Evolutionary conservation across 92 coral and sea anemone species (phyloP).

Genomic region (Nematostella vectensis): DNA sequence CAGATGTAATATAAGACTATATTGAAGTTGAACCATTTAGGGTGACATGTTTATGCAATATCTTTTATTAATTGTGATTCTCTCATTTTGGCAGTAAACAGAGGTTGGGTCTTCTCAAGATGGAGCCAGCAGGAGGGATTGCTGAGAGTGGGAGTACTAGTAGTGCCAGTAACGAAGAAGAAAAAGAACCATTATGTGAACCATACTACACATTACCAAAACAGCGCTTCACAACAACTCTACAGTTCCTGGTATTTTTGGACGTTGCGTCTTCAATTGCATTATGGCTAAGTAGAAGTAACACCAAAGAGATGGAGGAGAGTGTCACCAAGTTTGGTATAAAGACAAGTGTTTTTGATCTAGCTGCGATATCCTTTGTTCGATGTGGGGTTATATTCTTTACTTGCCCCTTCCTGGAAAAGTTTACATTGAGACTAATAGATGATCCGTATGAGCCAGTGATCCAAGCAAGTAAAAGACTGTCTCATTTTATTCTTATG

Average conservation of each 20-base stretch:
- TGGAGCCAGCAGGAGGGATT: too few species aligned
- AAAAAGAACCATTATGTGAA: too few species aligned
- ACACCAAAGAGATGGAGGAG: constrained; percentile 55
- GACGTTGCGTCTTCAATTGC: constrained; percentile 61
- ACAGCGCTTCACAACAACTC: constrained; percentile 49
- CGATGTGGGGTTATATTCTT: constrained; percentile 52
- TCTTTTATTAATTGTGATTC: too few species aligned
- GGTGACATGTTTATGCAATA: too few species aligned
- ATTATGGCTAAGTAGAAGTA: constrained; percentile 83
- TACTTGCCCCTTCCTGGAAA: constrained; percentile 49
- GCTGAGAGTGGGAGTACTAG: too few species aligned
- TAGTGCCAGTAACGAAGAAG: too few species aligned
- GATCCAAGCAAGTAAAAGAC: constrained; percentile 39
- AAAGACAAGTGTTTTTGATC: constrained; percentile 71
- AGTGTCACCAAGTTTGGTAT: constrained; percentile 55
- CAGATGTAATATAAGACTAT: too few species aligned
- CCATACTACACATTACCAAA: constrained; percentile 61
- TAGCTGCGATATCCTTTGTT: constrained; percentile 59
- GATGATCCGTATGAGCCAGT: constrained; percentile 54
- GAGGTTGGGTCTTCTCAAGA: too few species aligned
- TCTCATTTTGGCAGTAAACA: too few species aligned
- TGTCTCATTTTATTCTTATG: constrained; percentile 37
- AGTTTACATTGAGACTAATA: constrained; percentile 44
- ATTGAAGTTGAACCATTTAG: too few species aligned
- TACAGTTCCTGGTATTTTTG: constrained; percentile 41